Conservation (phyloP, 2,113 vertebrate species). For the Xyrauchen texanus region DNA sequence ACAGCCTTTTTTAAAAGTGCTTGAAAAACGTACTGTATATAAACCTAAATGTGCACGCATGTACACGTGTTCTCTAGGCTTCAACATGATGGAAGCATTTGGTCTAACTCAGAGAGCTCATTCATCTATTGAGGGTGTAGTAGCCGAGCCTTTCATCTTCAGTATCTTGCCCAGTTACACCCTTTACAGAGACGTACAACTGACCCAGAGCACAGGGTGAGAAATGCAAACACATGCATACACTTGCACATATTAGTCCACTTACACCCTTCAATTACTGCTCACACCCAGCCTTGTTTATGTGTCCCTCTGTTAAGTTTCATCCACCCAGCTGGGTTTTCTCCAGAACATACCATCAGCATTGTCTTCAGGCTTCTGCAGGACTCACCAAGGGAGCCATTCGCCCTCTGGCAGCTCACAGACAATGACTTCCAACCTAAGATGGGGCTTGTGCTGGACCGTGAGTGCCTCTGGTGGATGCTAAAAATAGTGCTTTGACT, state of each 20-base stretch:
- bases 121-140: slow-evolving; percentile 82
- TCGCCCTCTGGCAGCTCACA: slow-evolving; percentile 88
- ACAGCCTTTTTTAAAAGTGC: no score
- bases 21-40: no score
- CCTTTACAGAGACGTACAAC: slow-evolving; percentile 82
- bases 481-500: no score
- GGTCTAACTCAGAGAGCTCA: slow-evolving; percentile 83
- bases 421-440: slow-evolving; percentile 87
- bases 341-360: slow-evolving; percentile 82
- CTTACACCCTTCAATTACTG: neutral
- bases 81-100: slow-evolving; percentile 91
- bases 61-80: slow-evolving; percentile 72
- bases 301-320: slow-evolving; percentile 65
- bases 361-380: slow-evolving; percentile 85
- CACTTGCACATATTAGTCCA: neutral
- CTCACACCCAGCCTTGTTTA: neutral
- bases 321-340: slow-evolving; percentile 79
- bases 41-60: neutral
- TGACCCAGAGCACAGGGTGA: slow-evolving; percentile 86
- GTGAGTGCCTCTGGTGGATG: slow-evolving; percentile 70
- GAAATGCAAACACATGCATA: slow-evolving; percentile 5
- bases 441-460: slow-evolving; percentile 85
- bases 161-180: slow-evolving; percentile 79
- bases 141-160: slow-evolving; percentile 83
- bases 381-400: slow-evolving; percentile 82